Percentiles rank a stretch among this genome's conserved stretches.
Conservation (phyloP, 2,888 invertebrate genomes). For the Ephialtes manifestator region DNA sequence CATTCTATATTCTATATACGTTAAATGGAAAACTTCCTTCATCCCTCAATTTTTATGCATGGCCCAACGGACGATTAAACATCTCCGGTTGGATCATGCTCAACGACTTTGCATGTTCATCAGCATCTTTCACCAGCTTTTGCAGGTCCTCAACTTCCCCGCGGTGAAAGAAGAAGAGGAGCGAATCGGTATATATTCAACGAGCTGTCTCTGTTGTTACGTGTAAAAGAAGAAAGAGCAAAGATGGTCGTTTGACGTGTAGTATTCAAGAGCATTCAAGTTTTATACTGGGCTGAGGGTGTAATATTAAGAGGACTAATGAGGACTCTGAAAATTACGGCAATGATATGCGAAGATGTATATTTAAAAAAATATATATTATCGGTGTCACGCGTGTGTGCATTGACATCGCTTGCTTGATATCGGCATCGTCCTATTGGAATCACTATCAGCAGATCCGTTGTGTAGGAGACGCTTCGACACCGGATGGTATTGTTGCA, state of each 20-base stretch:
- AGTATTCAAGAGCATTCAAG: constrained; percentile 11
- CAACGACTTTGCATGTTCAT: background rate
- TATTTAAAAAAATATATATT: no score
- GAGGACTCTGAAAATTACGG: no score
- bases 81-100: background rate
- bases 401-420: constrained; percentile 1
- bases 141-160: background rate
- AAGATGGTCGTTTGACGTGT: background rate
- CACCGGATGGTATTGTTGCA: constrained; percentile 78
- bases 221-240: background rate
- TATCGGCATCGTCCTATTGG: constrained; percentile 37
- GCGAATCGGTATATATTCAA: background rate
- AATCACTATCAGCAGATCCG: background rate
- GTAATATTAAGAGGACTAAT: no score
- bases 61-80: background rate
- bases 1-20: background rate
- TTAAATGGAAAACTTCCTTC: background rate
- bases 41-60: constrained; percentile 2
- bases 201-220: background rate
- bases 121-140: background rate
- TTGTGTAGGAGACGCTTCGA: no score
- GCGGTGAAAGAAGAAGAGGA: background rate
- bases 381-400: constrained; percentile 47
- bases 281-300: no score
- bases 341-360: no score